Conservation (phyloP, 2,113 vertebrate species). For the Dicrurus megarhynchus region DNA sequence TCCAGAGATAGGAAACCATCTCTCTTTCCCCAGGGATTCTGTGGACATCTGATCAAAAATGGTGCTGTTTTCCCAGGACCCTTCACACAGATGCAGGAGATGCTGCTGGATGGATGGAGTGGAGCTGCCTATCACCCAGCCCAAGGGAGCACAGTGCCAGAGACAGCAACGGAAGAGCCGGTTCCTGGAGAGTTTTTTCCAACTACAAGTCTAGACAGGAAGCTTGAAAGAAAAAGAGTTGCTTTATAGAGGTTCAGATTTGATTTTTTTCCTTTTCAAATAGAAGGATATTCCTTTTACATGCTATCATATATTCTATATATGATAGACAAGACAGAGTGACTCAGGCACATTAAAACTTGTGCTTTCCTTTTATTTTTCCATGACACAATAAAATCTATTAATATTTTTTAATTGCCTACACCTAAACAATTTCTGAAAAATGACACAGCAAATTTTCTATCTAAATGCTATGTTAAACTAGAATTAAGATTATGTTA, state of each 20-base stretch:
- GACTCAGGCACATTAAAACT: neutral
- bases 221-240: slow-evolving; percentile 32
- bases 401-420: neutral
- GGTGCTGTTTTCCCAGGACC: neutral
- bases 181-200: slow-evolving; percentile 8
- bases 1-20: slow-evolving; percentile 1
- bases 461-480: neutral
- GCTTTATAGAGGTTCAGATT: neutral
- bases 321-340: neutral
- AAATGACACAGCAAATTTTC: neutral
- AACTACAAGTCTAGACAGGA: slow-evolving; percentile 64
- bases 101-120: neutral
- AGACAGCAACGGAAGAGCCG: neutral
- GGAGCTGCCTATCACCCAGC: neutral
- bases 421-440: neutral
- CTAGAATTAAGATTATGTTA: neutral
- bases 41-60: neutral
- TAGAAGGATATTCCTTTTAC: slow-evolving; percentile 17
- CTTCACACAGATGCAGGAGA: neutral
- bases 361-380: neutral
- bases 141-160: neutral
- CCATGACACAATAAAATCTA: neutral
- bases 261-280: neutral
- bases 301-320: neutral
- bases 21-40: neutral